Conservation (phyloP, 2,113 vertebrate genomes). For the Megaleporinus macrocephalus region DNA sequence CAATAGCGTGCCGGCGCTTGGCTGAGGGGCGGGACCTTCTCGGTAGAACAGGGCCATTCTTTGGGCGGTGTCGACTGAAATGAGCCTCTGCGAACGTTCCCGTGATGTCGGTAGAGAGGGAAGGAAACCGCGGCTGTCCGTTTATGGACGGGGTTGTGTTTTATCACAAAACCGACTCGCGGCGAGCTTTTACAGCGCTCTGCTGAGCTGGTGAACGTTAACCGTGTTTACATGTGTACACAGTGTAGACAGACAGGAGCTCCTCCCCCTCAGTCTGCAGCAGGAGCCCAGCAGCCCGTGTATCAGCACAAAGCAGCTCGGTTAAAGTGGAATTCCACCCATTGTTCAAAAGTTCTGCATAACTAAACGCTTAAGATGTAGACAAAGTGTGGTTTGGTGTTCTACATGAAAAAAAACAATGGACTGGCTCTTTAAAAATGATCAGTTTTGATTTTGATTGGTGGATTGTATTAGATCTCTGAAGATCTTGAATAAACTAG, state of each 20-base stretch:
- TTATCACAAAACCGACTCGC: neutral
- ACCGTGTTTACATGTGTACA: neutral
- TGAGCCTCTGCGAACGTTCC: neutral
- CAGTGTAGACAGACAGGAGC: neutral
- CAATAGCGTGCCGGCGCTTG: conserved; percentile 50
- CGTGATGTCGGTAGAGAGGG: no score
- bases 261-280: neutral
- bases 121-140: no score
- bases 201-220: neutral
- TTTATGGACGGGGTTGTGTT: neutral
- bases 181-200: neutral
- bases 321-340: no score
- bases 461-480: no score
- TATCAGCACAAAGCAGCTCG: no score
- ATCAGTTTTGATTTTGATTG: no score
- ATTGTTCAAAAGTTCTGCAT: no score
- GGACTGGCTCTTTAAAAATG: no score
- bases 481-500: no score
- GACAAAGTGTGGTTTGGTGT: no score
- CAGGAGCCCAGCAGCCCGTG: neutral
- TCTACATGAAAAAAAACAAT: no score
- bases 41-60: conserved; percentile 46
- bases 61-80: conserved; percentile 50
- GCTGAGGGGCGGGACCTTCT: conserved; percentile 47
- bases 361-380: no score